Evolutionary conservation across 92 coral and sea anemone genomes (phyloP).

Genomic region (Palythoa caribaeorum): DNA sequence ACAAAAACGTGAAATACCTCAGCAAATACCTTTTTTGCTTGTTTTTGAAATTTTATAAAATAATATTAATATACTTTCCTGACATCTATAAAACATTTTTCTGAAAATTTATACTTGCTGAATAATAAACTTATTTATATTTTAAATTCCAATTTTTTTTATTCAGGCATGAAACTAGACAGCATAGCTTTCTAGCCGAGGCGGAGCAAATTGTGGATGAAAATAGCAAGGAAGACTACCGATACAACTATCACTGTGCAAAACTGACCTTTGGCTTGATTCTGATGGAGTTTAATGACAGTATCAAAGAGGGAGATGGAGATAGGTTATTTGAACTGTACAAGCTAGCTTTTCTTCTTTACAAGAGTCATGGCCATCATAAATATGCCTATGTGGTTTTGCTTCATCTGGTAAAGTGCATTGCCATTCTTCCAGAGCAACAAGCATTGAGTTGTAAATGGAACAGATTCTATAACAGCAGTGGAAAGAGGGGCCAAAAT

Average conservation of each 20-base stretch:
- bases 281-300: conserved; percentile 50
- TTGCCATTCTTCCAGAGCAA: conserved; percentile 1
- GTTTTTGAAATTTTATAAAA: too few species aligned
- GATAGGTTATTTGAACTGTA: conserved; percentile 29
- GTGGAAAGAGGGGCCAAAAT: conserved; percentile 13
- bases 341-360: conserved; percentile 23
- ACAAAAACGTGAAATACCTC: too few species aligned
- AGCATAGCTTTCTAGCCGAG: not conserved
- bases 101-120: too few species aligned
- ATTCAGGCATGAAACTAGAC: too few species aligned
- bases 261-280: conserved; percentile 74
- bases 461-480: conserved; percentile 27
- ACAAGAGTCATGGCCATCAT: conserved; percentile 5
- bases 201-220: not conserved
- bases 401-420: conserved; percentile 37
- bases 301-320: conserved; percentile 50
- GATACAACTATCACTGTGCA: conserved; percentile 66
- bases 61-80: too few species aligned
- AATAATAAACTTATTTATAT: too few species aligned
- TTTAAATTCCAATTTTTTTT: too few species aligned
- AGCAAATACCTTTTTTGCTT: too few species aligned
- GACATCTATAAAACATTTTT: too few species aligned
- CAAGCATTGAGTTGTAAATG: conserved; percentile 32
- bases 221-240: conserved; percentile 48
- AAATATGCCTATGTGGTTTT: conserved; percentile 47